Evolutionary conservation across 2,113 vertebrate genomes (phyloP).

Genomic region (Laticauda colubrina): DNA sequence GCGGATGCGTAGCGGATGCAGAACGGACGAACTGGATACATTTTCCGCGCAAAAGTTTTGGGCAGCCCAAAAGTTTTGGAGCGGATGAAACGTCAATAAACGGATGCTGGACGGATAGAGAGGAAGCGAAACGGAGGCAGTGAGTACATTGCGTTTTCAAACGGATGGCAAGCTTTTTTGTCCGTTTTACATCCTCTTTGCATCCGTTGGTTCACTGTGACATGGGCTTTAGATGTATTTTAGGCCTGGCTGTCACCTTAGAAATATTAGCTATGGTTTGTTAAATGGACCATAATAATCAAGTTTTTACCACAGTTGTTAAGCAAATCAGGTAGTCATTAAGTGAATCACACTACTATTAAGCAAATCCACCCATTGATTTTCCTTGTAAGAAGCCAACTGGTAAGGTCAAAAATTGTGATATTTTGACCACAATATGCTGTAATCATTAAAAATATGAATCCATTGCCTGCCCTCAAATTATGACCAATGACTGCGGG

Average conservation of each 20-base stretch:
- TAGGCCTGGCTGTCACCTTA: neutral
- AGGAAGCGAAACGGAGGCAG: too few relatives aligned
- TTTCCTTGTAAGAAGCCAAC: neutral
- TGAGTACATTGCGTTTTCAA: too few relatives aligned
- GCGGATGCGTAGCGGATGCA: too few relatives aligned
- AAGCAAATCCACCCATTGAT: neutral
- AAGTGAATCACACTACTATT: neutral
- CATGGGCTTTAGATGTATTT: too few relatives aligned
- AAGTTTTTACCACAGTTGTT: neutral
- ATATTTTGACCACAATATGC: neutral
- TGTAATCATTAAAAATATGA: neutral
- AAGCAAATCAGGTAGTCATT: neutral
- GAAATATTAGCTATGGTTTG: neutral
- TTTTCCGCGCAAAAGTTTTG: too few relatives aligned
- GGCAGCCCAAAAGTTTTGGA: too few relatives aligned
- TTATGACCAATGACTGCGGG: neutral
- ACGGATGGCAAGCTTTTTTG: too few relatives aligned
- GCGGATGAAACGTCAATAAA: too few relatives aligned
- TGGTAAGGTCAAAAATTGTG: neutral
- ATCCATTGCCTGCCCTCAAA: neutral
- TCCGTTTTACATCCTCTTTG: too few relatives aligned
- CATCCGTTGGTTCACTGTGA: too few relatives aligned
- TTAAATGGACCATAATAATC: neutral
- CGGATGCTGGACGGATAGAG: too few relatives aligned
- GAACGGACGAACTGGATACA: too few relatives aligned